Percentiles rank a stretch among this genome's conserved stretches.
Conservation (phyloP, 2,113 vertebrate genomes). For the Psammodynastes pulverulentus region DNA sequence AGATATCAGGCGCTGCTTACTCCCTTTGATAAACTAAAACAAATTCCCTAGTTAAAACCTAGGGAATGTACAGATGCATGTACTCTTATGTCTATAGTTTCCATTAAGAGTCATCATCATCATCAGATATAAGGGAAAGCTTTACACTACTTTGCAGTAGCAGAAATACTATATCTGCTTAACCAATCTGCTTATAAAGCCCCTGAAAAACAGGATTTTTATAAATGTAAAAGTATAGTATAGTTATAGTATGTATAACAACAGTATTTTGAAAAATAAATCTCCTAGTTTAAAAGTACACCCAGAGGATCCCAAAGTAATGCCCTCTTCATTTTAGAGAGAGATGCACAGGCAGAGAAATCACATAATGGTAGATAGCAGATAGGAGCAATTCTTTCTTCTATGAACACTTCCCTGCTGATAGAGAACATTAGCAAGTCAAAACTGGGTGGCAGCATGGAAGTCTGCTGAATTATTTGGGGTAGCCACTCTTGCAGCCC, state of each 20-base stretch:
- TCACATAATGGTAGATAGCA: neutral
- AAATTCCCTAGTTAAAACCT: constrained; percentile 48
- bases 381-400: neutral
- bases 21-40: neutral
- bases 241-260: neutral
- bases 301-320: neutral
- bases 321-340: neutral
- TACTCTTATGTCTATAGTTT: constrained; percentile 44
- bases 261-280: neutral
- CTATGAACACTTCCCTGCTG: neutral
- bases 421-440: neutral
- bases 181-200: neutral
- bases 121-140: constrained; percentile 19
- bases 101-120: neutral
- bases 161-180: neutral
- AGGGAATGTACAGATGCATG: neutral
- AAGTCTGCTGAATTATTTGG: neutral
- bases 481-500: neutral
- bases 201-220: neutral
- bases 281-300: neutral
- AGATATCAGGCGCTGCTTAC: constrained; percentile 37
- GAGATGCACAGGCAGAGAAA: neutral
- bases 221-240: neutral
- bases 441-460: neutral
- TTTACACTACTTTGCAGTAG: neutral